Conservation (phyloP, 2,797 vertebrate species). For the Myotis daubentonii region DNA sequence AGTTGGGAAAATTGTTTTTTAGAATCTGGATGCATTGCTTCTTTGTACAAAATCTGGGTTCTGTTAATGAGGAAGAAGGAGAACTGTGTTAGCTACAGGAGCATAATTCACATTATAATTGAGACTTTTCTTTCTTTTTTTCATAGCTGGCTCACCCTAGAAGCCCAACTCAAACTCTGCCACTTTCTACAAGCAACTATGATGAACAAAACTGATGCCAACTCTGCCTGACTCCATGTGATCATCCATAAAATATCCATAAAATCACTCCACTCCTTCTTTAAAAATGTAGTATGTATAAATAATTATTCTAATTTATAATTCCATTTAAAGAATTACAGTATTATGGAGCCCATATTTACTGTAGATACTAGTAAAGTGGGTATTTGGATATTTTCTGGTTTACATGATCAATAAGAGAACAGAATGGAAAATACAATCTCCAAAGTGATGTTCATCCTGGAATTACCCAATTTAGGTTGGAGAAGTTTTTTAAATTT, state of each 20-base stretch:
- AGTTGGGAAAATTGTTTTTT: neutral
- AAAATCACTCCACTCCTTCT: neutral
- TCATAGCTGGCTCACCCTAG: slow-evolving; percentile 86
- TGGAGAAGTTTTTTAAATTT: slow-evolving; percentile 41
- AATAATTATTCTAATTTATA: slow-evolving; percentile 22
- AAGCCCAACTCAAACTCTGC: slow-evolving; percentile 83
- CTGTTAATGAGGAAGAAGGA: slow-evolving; percentile 38
- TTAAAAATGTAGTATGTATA: slow-evolving; percentile 42
- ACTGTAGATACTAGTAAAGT: neutral
- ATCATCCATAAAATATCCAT: slow-evolving; percentile 32
- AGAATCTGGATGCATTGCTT: neutral
- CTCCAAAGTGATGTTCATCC: neutral
- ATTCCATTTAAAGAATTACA: slow-evolving; percentile 46
- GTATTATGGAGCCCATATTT: neutral
- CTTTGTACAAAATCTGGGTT: neutral
- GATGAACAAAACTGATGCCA: slow-evolving; percentile 81
- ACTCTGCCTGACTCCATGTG: neutral
- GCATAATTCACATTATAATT: slow-evolving; percentile 17
- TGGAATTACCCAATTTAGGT: neutral
- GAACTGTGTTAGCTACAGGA: neutral
- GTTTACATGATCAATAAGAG: neutral
- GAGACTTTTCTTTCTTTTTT: neutral
- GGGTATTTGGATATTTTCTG: slow-evolving; percentile 22
- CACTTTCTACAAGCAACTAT: slow-evolving; percentile 81
- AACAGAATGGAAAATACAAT: slow-evolving; percentile 25